Percentiles rank a stretch among this genome's conserved stretches.
Conservation (phyloP, 2,113 vertebrate genomes). For the Sinocyclocheilus anophthalmus region DNA sequence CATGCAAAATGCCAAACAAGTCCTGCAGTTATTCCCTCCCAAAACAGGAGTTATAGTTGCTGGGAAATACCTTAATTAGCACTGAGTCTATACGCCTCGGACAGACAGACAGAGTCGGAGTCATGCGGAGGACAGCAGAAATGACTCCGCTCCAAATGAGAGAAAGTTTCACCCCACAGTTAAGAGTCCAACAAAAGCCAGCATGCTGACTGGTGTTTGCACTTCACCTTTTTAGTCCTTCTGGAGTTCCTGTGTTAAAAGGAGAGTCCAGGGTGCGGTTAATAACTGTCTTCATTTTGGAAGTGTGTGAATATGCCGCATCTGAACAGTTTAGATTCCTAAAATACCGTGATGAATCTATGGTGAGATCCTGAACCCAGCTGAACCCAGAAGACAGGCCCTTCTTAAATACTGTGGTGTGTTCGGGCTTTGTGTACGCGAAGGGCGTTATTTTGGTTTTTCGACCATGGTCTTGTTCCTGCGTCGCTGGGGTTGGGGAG, state of each 20-base stretch:
- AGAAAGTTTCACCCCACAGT: conserved; percentile 27
- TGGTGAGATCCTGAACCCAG: background rate
- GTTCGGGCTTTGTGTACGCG: no score
- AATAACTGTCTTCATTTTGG: background rate
- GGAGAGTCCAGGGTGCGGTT: conserved; percentile 27
- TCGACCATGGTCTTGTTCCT: no score
- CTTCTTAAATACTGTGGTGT: conserved; percentile 4
- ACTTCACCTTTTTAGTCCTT: background rate
- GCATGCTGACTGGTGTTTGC: background rate
- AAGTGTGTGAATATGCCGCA: background rate
- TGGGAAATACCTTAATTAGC: conserved; percentile 34
- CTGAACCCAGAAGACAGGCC: background rate
- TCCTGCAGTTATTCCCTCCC: background rate
- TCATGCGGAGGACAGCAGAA: background rate
- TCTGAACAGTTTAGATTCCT: background rate
- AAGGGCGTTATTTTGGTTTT: no score
- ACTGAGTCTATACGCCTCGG: background rate
- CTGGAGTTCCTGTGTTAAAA: conserved; percentile 39
- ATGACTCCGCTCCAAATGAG: background rate
- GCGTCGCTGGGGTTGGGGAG: no score
- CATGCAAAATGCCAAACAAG: background rate
- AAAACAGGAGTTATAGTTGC: background rate
- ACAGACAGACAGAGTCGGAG: background rate
- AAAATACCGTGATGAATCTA: background rate
- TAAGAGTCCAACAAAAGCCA: background rate